Percentiles rank a stretch among this genome's conserved stretches.
These are phyloP conservation scores for Carassius gibelio DNA, from an alignment of 2,113 vertebrate species.

Conservation along the genomic window DNA sequence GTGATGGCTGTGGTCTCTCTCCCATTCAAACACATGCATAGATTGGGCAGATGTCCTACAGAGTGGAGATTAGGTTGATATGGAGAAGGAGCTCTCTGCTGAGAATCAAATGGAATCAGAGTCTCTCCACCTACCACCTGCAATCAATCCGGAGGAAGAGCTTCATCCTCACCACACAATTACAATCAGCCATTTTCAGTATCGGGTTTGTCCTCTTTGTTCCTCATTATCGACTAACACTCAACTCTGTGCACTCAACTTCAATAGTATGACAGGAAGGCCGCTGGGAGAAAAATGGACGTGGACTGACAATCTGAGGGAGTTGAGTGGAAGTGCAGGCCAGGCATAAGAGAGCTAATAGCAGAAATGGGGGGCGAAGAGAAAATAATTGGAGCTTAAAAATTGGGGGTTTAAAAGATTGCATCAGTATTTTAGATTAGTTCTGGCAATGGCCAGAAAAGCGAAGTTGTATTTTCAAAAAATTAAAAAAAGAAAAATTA, in stretches of 20 bases:
- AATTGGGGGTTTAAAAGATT: neutral
- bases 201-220: constrained; percentile 18
- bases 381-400: constrained; percentile 18
- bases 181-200: constrained; percentile 46
- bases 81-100: constrained; percentile 45
- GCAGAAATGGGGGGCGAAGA: neutral
- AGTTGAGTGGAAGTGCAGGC: neutral
- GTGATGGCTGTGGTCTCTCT: neutral
- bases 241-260: constrained; percentile 21
- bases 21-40: neutral
- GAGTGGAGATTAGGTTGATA: constrained; percentile 35
- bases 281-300: neutral
- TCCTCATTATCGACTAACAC: constrained; percentile 35
- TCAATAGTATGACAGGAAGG: constrained; percentile 12
- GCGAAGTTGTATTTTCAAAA: neutral
- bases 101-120: constrained; percentile 49
- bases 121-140: constrained; percentile 48
- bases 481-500: too few species aligned
- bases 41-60: constrained; percentile 38
- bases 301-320: neutral
- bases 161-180: constrained; percentile 40
- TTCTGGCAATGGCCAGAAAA: neutral
- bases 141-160: constrained; percentile 38
- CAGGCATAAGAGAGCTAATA: neutral
- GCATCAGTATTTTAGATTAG: neutral